Conservation (phyloP, 2,888 invertebrate species). For the Chalcosyrphus nemorum region DNA sequence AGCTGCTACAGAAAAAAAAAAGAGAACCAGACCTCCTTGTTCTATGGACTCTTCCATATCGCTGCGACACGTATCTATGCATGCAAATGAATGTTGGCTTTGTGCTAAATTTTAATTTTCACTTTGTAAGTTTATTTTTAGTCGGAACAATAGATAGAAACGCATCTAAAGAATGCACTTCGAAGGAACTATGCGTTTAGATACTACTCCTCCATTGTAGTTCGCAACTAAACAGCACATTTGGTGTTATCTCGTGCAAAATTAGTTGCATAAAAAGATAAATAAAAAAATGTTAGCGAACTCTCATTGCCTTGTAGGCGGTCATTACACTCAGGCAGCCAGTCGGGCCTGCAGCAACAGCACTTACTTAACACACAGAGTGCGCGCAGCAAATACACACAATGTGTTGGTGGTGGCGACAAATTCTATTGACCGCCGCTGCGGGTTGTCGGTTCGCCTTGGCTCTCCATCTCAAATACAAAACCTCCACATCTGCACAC, state of each 20-base stretch:
- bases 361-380: background rate
- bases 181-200: conserved; percentile 25
- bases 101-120: conserved; percentile 26
- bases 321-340: conserved; percentile 60
- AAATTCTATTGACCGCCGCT: conserved; percentile 71
- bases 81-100: conserved; percentile 52
- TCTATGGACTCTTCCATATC: no score
- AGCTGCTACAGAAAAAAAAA: conserved; percentile 14
- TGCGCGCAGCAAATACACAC: no score
- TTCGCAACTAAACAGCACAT: conserved; percentile 30
- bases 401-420: conserved; percentile 34
- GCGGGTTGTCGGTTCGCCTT: conserved; percentile 48
- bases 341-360: conserved; percentile 51
- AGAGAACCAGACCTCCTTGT: no score
- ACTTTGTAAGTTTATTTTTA: conserved; percentile 9
- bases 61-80: background rate
- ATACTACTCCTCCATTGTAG: conserved; percentile 7
- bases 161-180: conserved; percentile 2
- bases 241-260: conserved; percentile 55
- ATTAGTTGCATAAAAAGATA: conserved; percentile 52
- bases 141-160: conserved; percentile 27
- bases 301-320: conserved; percentile 71
- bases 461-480: conserved; percentile 38
- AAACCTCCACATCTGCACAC: conserved; percentile 8
- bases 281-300: conserved; percentile 67